phyloP scores from a whole-genome alignment of 2,797 vertebrate genomes.

The Sebastes hopkinsi region DNA sequence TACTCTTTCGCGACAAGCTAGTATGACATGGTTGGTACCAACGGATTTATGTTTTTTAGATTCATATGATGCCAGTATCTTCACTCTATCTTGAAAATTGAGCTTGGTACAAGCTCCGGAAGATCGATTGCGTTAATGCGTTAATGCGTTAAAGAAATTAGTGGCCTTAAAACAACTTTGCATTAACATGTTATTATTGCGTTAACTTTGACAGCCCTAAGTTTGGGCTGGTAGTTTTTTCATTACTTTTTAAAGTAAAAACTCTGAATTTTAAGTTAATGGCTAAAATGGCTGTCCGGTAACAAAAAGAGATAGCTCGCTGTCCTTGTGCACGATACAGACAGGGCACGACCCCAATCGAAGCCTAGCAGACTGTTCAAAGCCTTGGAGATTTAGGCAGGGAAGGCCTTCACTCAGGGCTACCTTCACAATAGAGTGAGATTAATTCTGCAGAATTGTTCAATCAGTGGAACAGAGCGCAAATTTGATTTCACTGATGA shows the following conservation, averaged over 20 bases:
- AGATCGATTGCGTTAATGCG: too few species aligned
- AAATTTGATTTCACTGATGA: constrained; percentile 60
- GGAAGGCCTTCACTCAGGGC: constrained; percentile 11
- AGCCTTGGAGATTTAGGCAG: constrained; percentile 30
- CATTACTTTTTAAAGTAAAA: constrained; percentile 2
- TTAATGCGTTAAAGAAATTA: too few species aligned
- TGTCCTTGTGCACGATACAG: constrained; percentile 17
- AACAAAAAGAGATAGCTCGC: background rate
- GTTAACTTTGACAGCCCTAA: background rate
- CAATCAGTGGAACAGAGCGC: constrained; percentile 30
- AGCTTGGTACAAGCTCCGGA: too few species aligned
- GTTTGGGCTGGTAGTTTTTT: background rate
- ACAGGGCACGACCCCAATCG: constrained; percentile 17
- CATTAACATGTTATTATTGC: too few species aligned
- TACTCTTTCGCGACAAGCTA: too few species aligned
- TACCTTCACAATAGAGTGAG: constrained; percentile 36
- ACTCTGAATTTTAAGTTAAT: background rate
- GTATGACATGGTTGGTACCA: too few species aligned
- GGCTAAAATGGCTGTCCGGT: background rate
- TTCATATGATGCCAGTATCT: too few species aligned
- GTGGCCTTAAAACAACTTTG: too few species aligned
- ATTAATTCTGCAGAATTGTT: constrained; percentile 46
- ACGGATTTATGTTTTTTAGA: too few species aligned
- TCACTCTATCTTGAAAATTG: too few species aligned
- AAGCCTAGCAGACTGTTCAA: constrained; percentile 11